These are phyloP conservation scores for Digitonthophagus gazella DNA, from an alignment of 2,888 invertebrate genomes.

Conservation along the genomic window DNA sequence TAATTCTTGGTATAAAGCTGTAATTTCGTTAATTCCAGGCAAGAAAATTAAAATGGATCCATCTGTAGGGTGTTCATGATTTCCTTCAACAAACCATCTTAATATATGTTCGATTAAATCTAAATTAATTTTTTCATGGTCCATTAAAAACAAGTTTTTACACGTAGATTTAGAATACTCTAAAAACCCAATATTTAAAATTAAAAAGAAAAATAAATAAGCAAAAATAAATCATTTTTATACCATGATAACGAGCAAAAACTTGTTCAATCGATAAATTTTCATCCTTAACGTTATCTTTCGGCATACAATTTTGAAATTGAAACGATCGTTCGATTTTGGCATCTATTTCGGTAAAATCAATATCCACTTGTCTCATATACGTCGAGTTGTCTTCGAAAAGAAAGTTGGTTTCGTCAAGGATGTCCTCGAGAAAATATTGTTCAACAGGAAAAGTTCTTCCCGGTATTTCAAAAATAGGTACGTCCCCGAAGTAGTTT, in stretches of 20 bases:
- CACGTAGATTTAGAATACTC: conserved; percentile 51
- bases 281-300: conserved; percentile 66
- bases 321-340: conserved; percentile 66
- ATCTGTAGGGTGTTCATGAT: conserved; percentile 64
- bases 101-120: conserved; percentile 73
- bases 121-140: conserved; percentile 73
- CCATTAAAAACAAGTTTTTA: conserved; percentile 74
- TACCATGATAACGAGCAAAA: conserved; percentile 64
- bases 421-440: conserved; percentile 76
- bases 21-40: conserved; percentile 78
- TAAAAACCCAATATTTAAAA: background rate
- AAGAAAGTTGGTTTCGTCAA: conserved; percentile 63
- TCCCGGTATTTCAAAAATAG: conserved; percentile 78
- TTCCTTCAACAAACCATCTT: conserved; percentile 67
- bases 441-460: conserved; percentile 83
- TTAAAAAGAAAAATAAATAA: background rate
- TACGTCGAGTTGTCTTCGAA: conserved; percentile 63
- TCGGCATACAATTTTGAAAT: conserved; percentile 57
- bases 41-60: conserved; percentile 80
- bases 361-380: conserved; percentile 64
- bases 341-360: conserved; percentile 58
- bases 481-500: conserved; percentile 76
- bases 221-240: conserved; percentile 23
- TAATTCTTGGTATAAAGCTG: conserved; percentile 67
- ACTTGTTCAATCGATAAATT: conserved; percentile 67